Conservation (phyloP, 2,113 vertebrate genomes). For the Atractosteus spatula region DNA sequence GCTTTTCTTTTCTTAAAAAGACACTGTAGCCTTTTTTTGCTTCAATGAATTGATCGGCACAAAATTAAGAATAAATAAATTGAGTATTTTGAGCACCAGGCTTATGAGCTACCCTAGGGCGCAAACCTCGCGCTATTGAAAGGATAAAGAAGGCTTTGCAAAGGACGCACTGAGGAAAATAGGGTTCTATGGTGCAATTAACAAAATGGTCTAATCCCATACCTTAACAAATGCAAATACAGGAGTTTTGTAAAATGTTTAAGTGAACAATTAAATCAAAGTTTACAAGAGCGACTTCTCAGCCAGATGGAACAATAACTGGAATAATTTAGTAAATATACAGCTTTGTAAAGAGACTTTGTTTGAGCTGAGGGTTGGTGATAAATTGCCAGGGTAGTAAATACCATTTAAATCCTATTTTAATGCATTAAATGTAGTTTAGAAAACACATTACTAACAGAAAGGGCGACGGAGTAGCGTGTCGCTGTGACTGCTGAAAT, state of each 20-base stretch:
- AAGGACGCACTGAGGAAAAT: conserved; percentile 88
- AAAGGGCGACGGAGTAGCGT: conserved; percentile 29
- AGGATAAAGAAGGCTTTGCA: conserved; percentile 90
- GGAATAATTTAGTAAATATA: conserved; percentile 88
- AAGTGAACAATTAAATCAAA: conserved; percentile 98
- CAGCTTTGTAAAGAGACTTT: conserved; percentile 68
- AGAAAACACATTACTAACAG: conserved; percentile 31
- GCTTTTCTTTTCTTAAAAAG: conserved; percentile 98
- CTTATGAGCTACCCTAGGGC: conserved; percentile 96
- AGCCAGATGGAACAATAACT: conserved; percentile 83
- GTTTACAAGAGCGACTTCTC: conserved; percentile 89
- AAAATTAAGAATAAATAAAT: conserved; percentile 99
- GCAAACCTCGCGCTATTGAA: conserved; percentile 95
- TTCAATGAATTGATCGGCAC: conserved; percentile 99
- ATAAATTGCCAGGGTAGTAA: conserved; percentile 71
- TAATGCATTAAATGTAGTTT: conserved; percentile 77
- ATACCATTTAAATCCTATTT: conserved; percentile 86
- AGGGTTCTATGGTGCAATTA: conserved; percentile 95
- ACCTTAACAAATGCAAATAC: conserved; percentile 99
- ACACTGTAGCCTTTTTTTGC: conserved; percentile 98
- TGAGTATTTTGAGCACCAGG: conserved; percentile 95
- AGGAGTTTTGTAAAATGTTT: conserved; percentile 99
- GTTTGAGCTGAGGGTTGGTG: conserved; percentile 60
- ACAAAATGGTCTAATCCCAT: conserved; percentile 98
- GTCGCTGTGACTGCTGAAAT: conserved; percentile 37